phyloP scores from a whole-genome alignment of 2,888 invertebrate species.

The Thereva unica region DNA sequence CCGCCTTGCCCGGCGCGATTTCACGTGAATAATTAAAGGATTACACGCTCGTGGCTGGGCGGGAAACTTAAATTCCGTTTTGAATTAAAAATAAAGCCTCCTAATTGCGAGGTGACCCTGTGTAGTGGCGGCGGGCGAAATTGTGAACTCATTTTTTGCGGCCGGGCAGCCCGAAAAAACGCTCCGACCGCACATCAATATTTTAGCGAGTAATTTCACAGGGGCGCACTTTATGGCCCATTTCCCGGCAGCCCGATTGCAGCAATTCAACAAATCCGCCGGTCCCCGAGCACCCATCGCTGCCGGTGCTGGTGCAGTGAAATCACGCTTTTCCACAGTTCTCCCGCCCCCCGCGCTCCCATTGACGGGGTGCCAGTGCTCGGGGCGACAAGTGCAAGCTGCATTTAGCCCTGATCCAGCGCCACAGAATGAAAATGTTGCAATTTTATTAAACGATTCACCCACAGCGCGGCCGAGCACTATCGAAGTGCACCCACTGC shows the following conservation, averaged over 20 bases:
- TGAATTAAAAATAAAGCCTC: no score
- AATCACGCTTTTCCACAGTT: slow-evolving; percentile 22
- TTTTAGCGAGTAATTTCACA: slow-evolving; percentile 42
- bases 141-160: slow-evolving; percentile 12
- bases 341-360: slow-evolving; percentile 7
- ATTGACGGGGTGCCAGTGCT: slow-evolving; percentile 29
- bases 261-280: slow-evolving; percentile 39
- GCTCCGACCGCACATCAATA: slow-evolving; percentile 41
- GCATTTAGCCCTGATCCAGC: slow-evolving; percentile 24
- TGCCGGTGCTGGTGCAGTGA: not conserved
- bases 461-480: slow-evolving; percentile 11
- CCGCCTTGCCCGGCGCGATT: no score
- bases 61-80: no score
- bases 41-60: no score
- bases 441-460: slow-evolving; percentile 28
- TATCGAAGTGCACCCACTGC: slow-evolving; percentile 6
- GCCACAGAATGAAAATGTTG: slow-evolving; percentile 27
- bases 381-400: slow-evolving; percentile 29
- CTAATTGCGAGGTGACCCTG: not conserved
- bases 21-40: no score
- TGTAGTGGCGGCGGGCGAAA: not conserved
- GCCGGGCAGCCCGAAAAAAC: slow-evolving; percentile 17
- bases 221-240: slow-evolving; percentile 41
- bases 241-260: slow-evolving; percentile 39
- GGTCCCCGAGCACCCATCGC: slow-evolving; percentile 3